phyloP scores from a whole-genome alignment of 2,797 vertebrate species.

The Tapera naevia region DNA sequence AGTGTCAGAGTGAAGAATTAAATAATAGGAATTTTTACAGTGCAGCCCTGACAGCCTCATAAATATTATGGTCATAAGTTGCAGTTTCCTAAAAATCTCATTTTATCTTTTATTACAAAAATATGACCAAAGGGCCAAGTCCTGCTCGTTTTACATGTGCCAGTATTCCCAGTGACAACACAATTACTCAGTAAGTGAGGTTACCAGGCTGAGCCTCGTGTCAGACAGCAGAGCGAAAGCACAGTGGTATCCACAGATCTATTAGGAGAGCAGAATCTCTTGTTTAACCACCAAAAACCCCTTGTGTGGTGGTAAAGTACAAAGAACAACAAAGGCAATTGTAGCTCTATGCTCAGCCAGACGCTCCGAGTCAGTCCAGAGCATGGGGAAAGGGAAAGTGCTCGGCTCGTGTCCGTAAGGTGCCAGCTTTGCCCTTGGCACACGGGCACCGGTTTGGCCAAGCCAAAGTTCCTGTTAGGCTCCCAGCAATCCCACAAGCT shows the following conservation, averaged over 20 bases:
- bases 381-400: background rate
- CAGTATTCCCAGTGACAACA: slow-evolving; percentile 53
- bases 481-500: background rate
- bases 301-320: background rate
- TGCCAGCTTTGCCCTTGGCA: background rate
- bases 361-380: background rate
- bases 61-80: slow-evolving; percentile 68
- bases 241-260: background rate
- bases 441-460: background rate
- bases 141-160: slow-evolving; percentile 43
- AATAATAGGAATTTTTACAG: slow-evolving; percentile 69
- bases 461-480: background rate
- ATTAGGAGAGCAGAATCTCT: slow-evolving; percentile 16
- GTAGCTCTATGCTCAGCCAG: background rate
- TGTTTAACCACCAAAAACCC: background rate
- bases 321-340: background rate
- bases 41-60: slow-evolving; percentile 59
- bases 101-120: slow-evolving; percentile 71
- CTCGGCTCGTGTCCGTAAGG: background rate
- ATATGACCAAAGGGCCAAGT: slow-evolving; percentile 59
- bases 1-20: slow-evolving; percentile 71
- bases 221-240: slow-evolving; percentile 20
- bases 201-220: slow-evolving; percentile 35
- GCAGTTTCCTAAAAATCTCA: slow-evolving; percentile 68
- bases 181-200: slow-evolving; percentile 61